A percentile compares a stretch with the other conserved stretches of the same genome.
phyloP scores from a whole-genome alignment of 2,113 vertebrate genomes.

The Phalacrocorax brasilianus region DNA sequence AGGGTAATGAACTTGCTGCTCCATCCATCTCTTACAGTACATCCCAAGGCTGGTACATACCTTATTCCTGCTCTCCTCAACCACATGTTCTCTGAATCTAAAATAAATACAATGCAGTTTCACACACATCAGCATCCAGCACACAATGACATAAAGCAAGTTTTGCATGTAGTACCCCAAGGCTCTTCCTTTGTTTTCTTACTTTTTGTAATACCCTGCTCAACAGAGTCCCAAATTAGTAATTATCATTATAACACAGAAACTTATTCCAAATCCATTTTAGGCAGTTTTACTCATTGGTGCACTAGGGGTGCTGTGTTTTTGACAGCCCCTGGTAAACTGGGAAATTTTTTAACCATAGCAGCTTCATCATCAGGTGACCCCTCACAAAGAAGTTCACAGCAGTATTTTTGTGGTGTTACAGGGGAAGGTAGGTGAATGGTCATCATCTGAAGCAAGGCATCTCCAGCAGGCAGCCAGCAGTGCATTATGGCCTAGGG shows the following conservation, averaged over 20 bases:
- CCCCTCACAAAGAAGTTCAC: conserved; percentile 79
- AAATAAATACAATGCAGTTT: not conserved
- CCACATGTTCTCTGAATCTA: not conserved
- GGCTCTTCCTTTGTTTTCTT: not conserved
- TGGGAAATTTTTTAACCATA: conserved; percentile 57
- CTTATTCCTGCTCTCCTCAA: not conserved
- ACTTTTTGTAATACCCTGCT: not conserved
- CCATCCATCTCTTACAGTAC: not conserved
- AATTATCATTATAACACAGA: not conserved
- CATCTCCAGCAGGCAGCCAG: conserved; percentile 83
- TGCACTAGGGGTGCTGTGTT: not conserved
- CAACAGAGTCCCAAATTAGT: not conserved
- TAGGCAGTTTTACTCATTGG: not conserved
- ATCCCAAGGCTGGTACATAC: not conserved
- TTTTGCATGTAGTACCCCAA: not conserved
- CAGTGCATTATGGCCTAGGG: conserved; percentile 75
- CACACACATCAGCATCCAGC: not conserved
- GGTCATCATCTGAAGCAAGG: conserved; percentile 84
- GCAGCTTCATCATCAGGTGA: conserved; percentile 77
- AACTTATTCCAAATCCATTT: not conserved
- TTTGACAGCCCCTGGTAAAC: not conserved
- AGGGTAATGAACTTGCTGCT: not conserved
- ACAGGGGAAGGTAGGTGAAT: conserved; percentile 82
- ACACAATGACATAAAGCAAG: not conserved
- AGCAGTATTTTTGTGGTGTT: conserved; percentile 80